Evolutionary conservation across 2,888 invertebrate genomes (phyloP).

Genomic region (Orchesella flavescens): DNA sequence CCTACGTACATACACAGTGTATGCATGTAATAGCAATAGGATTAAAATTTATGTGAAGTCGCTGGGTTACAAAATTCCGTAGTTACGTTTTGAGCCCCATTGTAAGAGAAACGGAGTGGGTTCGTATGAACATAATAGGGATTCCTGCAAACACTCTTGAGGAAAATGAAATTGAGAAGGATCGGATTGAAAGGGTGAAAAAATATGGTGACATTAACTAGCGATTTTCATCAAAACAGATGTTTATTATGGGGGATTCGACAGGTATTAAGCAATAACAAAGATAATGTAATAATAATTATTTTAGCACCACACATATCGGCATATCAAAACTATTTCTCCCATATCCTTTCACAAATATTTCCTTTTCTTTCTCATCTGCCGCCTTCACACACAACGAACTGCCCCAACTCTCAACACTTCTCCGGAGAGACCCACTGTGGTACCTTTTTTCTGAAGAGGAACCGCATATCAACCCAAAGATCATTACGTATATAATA

Average conservation of each 20-base stretch:
- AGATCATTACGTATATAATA: no score
- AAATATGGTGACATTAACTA: slow-evolving; percentile 59
- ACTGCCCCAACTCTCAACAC: slow-evolving; percentile 41
- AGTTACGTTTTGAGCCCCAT: no score
- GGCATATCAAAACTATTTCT: slow-evolving; percentile 61
- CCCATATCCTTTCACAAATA: slow-evolving; percentile 62
- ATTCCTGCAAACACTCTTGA: no score
- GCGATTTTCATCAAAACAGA: slow-evolving; percentile 56
- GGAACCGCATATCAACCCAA: no score
- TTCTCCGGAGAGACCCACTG: slow-evolving; percentile 22
- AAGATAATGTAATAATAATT: slow-evolving; percentile 67
- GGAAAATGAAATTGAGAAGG: no score
- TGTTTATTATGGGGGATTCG: slow-evolving; percentile 61
- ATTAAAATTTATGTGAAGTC: no score
- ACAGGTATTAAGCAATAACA: slow-evolving; percentile 66
- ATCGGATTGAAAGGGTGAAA: neutral
- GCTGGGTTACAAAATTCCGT: no score
- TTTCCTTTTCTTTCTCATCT: slow-evolving; percentile 58
- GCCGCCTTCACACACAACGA: slow-evolving; percentile 41
- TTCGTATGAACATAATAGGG: no score
- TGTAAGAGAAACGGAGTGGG: no score
- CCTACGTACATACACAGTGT: no score
- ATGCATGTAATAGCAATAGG: no score
- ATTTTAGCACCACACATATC: slow-evolving; percentile 52
- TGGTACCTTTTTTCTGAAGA: neutral